Evolutionary conservation across 2,113 vertebrate species (phyloP).

Genomic region (Anser brachyrhynchus): DNA sequence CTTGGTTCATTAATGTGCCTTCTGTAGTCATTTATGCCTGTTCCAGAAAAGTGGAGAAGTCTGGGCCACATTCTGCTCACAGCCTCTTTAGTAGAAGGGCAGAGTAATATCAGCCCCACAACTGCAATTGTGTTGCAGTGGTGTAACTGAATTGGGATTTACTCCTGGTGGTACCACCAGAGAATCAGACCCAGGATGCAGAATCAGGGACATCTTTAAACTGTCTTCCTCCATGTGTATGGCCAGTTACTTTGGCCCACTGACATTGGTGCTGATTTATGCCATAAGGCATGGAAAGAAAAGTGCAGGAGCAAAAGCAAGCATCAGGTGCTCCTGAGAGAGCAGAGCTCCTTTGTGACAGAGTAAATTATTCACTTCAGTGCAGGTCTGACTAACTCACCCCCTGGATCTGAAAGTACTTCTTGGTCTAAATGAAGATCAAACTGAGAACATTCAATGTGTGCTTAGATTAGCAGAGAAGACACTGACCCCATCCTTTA

Average conservation of each 20-base stretch:
- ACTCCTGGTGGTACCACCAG: background rate
- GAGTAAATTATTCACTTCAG: background rate
- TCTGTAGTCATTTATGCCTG: background rate
- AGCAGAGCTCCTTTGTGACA: background rate
- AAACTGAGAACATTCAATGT: accelerated
- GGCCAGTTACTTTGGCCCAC: background rate
- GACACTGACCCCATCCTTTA: background rate
- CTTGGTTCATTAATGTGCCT: background rate
- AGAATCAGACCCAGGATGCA: background rate
- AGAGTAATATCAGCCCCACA: background rate
- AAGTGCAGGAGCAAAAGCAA: background rate
- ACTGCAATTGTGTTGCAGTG: background rate
- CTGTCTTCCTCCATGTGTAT: background rate
- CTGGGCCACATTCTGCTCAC: background rate
- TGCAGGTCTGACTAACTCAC: background rate
- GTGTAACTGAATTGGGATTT: background rate
- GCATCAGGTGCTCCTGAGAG: background rate
- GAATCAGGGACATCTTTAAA: background rate
- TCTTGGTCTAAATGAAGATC: background rate
- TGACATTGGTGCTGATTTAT: background rate
- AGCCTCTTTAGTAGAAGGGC: background rate
- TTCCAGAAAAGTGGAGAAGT: background rate
- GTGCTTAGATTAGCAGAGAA: background rate
- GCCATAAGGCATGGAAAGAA: accelerated
- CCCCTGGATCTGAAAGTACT: background rate